Evolutionary conservation across 2,797 vertebrate genomes (phyloP).

Genomic region (Coccyzus lansbergi): DNA sequence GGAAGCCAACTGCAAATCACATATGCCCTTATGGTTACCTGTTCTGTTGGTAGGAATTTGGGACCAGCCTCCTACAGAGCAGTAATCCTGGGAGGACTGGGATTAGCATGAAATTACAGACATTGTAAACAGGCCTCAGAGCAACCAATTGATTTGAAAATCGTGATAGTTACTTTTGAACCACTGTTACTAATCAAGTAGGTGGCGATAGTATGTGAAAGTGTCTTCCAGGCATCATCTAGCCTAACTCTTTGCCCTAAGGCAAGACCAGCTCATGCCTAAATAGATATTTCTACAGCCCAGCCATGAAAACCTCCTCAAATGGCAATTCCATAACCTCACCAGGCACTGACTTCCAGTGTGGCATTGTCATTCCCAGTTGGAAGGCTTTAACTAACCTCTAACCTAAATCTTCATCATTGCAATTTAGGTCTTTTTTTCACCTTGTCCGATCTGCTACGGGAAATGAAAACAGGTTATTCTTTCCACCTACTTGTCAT

Average conservation of each 20-base stretch:
- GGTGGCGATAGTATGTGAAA: background rate
- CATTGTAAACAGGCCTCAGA: background rate
- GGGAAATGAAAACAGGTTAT: slow-evolving; percentile 26
- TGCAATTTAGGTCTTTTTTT: background rate
- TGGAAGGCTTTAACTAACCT: background rate
- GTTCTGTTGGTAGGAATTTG: background rate
- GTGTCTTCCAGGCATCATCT: background rate
- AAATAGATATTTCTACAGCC: background rate
- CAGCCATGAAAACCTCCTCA: background rate
- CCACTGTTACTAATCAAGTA: background rate
- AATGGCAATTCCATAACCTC: background rate
- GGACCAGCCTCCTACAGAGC: background rate
- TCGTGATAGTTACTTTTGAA: background rate
- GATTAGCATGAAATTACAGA: background rate
- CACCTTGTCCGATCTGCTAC: background rate
- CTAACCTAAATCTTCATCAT: background rate
- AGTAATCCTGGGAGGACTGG: background rate
- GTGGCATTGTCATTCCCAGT: background rate
- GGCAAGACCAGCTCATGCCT: background rate
- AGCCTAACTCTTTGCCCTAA: background rate
- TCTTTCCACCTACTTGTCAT: background rate
- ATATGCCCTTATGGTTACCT: background rate
- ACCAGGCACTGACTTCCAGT: background rate
- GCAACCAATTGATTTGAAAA: background rate
- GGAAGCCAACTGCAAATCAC: background rate